Base-by-base conservation (phyloP, 2,113 vertebrate genomes). In the Mesocricetus auratus region DNA sequence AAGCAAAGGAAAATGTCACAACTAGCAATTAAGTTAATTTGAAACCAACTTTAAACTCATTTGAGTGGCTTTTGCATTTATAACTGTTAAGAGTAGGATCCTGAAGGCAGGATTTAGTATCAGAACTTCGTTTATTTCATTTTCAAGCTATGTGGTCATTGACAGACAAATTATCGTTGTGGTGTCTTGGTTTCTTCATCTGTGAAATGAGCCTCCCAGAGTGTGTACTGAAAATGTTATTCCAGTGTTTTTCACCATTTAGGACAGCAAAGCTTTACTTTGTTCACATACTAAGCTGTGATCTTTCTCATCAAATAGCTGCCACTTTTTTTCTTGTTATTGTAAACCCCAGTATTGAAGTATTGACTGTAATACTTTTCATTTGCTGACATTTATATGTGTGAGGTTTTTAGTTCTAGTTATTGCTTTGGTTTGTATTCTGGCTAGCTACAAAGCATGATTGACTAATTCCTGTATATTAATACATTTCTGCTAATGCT, bases 81-180 rank as follows among this genome's bases (percentile, higher is more conserved):
- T 77, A 74, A 81, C 42, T 36, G 31, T 56, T 58, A 73, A 83
- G 47, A 89, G 29, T 90, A 24, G 69, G 78, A 68, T 42, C 86
- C 29, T 56, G 2, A 17, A 74, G 2, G 47, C 29, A 86, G n/a
- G 10, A 9, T 66, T 88, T 16, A 53, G 22, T 42, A 16, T 91
- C 56, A 88, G 36, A 91, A 86, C 83, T 89, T 94, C 87, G 5
- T 79, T 93, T 71, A 26, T 81, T 75, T 87, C 60, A 81, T 95
- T 93, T 94, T 68, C 8, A 64, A 94, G 50, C 36, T 77, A 24
- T 81, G 66, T 92, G 31, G 50, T 68, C 75, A 88, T 53, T 68
- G 31, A 85, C 33, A 64, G 53, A 60, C 8, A 53, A 68, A 47
- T 53, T 85, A 79, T 19, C 29, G 56, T 33, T 17, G 50, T 39